A percentile compares a stretch with the other conserved stretches of the same genome.
phyloP scores from a whole-genome alignment of 2,113 vertebrate genomes.

The Myotis yumanensis region DNA sequence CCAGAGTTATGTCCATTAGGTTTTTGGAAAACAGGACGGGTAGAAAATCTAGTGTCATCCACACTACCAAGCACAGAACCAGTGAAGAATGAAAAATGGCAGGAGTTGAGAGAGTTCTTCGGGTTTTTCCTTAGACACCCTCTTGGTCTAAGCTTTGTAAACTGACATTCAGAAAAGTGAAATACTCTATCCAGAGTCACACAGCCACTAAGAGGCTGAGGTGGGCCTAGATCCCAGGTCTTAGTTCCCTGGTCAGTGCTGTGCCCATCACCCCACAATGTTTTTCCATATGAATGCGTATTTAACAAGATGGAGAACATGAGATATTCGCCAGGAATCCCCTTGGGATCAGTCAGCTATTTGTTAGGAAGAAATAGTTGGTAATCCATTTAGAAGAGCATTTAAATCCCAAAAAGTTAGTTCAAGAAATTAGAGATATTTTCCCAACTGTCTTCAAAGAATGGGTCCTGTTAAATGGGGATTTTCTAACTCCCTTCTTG shows the following conservation, averaged over 20 bases:
- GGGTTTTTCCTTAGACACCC: background rate
- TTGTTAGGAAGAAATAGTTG: background rate
- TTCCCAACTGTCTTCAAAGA: constrained; percentile 31
- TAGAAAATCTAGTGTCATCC: background rate
- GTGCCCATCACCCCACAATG: background rate
- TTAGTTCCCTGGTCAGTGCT: background rate
- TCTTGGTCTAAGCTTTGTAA: background rate
- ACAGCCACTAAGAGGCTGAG: background rate
- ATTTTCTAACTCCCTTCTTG: constrained; percentile 8
- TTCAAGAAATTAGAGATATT: background rate
- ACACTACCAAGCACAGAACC: background rate
- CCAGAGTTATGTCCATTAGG: background rate
- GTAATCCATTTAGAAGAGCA: background rate
- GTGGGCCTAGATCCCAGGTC: background rate
- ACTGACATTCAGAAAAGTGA: background rate
- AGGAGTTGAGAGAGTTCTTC: background rate
- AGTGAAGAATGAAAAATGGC: background rate
- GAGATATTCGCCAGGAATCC: background rate
- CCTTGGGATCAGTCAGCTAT: background rate
- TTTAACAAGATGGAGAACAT: background rate
- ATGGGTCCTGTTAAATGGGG: background rate
- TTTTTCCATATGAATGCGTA: background rate
- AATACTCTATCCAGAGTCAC: background rate
- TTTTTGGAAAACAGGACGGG: background rate
- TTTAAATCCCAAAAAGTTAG: constrained; percentile 20